These are phyloP conservation scores for Cyprinodon brontotheroides DNA, from an alignment of 2,113 vertebrate species.

Conservation along the genomic window DNA sequence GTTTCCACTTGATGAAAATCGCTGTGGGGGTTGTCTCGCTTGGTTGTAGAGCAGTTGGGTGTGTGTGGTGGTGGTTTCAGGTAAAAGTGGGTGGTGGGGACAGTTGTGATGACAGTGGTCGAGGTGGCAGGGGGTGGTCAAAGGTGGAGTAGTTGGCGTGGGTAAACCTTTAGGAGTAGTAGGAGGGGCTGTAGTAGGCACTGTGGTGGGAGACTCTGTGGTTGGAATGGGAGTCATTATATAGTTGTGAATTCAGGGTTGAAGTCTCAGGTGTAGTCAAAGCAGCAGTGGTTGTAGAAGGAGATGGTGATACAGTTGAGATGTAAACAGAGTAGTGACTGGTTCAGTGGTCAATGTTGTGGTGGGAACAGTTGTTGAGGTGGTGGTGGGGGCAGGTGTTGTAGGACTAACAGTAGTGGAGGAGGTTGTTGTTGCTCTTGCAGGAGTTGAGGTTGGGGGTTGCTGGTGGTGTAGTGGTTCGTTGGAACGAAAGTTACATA, in stretches of 20 bases:
- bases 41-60: slow-evolving; percentile 26
- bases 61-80: slow-evolving; percentile 28
- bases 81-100: too few species aligned
- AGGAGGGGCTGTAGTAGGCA: slow-evolving; percentile 19
- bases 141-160: slow-evolving; percentile 23
- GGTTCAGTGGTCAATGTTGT: slow-evolving; percentile 46
- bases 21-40: slow-evolving; percentile 8
- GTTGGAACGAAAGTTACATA: slow-evolving; percentile 71
- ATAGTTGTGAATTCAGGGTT: slow-evolving; percentile 33
- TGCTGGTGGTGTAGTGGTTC: slow-evolving; percentile 66
- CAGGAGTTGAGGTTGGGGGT: slow-evolving; percentile 10
- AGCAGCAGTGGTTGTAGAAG: slow-evolving; percentile 25
- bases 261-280: slow-evolving; percentile 32
- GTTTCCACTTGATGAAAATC: slow-evolving; percentile 44
- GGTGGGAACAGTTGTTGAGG: slow-evolving; percentile 33
- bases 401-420: slow-evolving; percentile 40
- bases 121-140: slow-evolving; percentile 26
- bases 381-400: slow-evolving; percentile 39
- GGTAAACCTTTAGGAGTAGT: slow-evolving; percentile 20
- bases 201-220: slow-evolving; percentile 9
- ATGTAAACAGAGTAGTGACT: slow-evolving; percentile 26
- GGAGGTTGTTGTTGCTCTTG: slow-evolving; percentile 38
- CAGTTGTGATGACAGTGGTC: slow-evolving; percentile 31
- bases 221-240: slow-evolving; percentile 38
- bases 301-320: slow-evolving; percentile 17